Percentiles rank a stretch among this genome's conserved stretches.
Conservation (phyloP, 2,113 vertebrate species). For the Oreocharis arfaki region DNA sequence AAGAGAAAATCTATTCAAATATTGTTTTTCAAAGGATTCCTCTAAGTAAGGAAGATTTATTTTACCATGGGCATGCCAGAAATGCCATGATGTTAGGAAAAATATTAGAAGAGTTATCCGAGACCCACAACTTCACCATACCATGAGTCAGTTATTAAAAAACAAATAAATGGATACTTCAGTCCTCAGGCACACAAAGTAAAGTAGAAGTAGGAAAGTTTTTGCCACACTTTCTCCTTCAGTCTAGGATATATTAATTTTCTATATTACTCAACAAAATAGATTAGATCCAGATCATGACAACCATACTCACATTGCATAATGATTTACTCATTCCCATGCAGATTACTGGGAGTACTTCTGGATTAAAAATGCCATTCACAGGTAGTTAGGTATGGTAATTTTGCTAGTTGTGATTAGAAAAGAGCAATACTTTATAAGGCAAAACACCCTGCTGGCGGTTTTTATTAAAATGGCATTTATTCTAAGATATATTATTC, state of each 20-base stretch:
- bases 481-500: not conserved
- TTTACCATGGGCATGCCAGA: conserved; percentile 63
- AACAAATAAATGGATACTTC: conserved; percentile 55
- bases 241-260: not conserved
- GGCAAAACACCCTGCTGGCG: not conserved
- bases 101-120: conserved; percentile 51
- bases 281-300: not conserved
- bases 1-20: conserved; percentile 32
- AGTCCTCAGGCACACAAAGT: not conserved
- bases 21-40: conserved; percentile 49
- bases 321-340: not conserved
- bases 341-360: not conserved
- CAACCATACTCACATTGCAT: not conserved
- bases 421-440: not conserved
- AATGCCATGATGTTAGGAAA: conserved; percentile 54
- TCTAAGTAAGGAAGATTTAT: conserved; percentile 51
- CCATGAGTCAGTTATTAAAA: conserved; percentile 39
- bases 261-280: not conserved
- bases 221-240: conserved; percentile 2
- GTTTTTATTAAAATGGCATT: not conserved
- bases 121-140: not conserved
- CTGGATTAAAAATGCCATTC: not conserved
- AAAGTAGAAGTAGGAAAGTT: not conserved
- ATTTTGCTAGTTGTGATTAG: not conserved
- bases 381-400: not conserved